Percentiles rank a stretch among this genome's conserved stretches.
These are phyloP conservation scores for Druon quercuslanigerum DNA, from an alignment of 1,140 invertebrate genomes.

Conservation along the genomic window DNA sequence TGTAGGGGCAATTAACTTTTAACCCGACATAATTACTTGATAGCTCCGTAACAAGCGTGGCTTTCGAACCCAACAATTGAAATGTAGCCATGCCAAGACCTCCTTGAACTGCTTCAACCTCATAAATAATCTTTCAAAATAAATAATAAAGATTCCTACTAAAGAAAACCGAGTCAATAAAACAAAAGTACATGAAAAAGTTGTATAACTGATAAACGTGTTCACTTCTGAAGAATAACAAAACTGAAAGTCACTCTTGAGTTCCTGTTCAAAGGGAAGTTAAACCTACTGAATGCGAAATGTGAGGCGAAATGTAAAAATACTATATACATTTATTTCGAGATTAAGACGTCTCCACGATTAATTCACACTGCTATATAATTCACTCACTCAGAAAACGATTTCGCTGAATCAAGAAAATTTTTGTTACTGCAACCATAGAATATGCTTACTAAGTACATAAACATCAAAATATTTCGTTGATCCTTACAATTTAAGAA, in stretches of 20 bases:
- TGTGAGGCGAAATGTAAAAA: background rate
- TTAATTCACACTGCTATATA: conserved; percentile 11
- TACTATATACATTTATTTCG: conserved; percentile 5
- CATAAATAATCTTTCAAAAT: conserved; percentile 15
- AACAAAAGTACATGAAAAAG: background rate
- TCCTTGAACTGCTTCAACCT: conserved; percentile 22
- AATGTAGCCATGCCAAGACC: background rate
- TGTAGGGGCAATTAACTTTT: conserved; percentile 56
- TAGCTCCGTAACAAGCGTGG: conserved; percentile 13
- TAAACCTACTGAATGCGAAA: background rate
- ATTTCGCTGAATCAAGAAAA: too few species aligned
- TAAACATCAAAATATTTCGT: too few species aligned
- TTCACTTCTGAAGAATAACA: background rate
- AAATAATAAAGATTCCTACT: background rate
- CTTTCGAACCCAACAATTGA: conserved; percentile 5
- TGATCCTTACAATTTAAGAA: background rate
- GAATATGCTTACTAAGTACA: too few species aligned
- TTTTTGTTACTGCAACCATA: too few species aligned
- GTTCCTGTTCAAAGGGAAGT: background rate
- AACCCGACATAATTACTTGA: conserved; percentile 53
- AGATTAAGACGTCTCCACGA: conserved; percentile 13
- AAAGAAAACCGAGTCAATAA: background rate
- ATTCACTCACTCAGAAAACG: background rate
- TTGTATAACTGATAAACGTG: background rate
- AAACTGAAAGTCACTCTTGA: background rate